Percentiles rank a stretch among this genome's conserved stretches.
Evolutionary conservation across 1,140 invertebrate genomes (phyloP).

Genomic region (Ostrea edulis): DNA sequence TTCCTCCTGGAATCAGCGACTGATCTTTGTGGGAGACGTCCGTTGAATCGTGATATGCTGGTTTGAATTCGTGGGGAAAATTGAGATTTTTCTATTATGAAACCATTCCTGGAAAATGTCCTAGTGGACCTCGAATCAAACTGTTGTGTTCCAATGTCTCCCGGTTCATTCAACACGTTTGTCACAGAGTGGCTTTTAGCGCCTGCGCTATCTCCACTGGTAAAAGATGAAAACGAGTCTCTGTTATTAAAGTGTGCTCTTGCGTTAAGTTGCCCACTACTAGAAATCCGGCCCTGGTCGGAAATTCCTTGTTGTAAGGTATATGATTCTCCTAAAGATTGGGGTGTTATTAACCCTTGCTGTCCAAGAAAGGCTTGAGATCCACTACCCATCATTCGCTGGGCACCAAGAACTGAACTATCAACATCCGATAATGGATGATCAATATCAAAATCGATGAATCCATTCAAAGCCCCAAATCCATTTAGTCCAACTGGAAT

Average conservation of each 20-base stretch:
- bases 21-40: background rate
- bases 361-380: background rate
- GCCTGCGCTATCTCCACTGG: background rate
- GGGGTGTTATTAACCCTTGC: background rate
- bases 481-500: background rate
- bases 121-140: too few species aligned
- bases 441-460: slow-evolving; percentile 12
- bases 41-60: background rate
- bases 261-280: background rate
- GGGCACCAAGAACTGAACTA: slow-evolving; percentile 14
- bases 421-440: slow-evolving; percentile 10
- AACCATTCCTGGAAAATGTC: background rate
- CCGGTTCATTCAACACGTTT: background rate
- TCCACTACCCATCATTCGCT: background rate
- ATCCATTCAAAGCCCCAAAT: background rate
- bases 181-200: background rate
- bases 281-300: background rate
- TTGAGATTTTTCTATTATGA: background rate
- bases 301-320: background rate
- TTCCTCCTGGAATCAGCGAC: background rate
- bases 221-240: background rate
- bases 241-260: background rate
- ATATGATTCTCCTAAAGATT: background rate
- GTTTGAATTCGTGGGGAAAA: background rate
- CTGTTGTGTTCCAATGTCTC: too few species aligned